phyloP scores from a whole-genome alignment of 1,140 invertebrate genomes.

The Brachionus angularis region DNA sequence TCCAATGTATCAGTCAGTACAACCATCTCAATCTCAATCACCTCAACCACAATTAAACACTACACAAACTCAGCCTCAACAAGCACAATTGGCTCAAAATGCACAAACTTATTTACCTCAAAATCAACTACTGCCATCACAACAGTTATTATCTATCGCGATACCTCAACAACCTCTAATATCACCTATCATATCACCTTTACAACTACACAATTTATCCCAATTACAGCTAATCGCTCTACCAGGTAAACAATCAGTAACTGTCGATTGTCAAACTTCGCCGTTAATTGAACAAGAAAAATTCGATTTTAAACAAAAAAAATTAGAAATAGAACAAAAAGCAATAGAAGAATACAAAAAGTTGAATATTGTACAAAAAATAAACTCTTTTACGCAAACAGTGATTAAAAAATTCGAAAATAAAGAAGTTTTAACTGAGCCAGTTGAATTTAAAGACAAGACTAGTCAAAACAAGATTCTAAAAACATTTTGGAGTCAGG shows the following conservation, averaged over 20 bases:
- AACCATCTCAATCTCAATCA: conserved; percentile 49
- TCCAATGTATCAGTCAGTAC: conserved; percentile 24
- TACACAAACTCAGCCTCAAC: too few relatives aligned
- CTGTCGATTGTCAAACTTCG: conserved; percentile 40
- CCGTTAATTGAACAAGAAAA: neutral
- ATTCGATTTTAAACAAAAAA: neutral
- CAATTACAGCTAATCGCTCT: conserved; percentile 19
- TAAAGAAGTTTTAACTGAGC: neutral
- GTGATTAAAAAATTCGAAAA: neutral
- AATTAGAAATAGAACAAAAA: neutral
- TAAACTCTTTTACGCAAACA: neutral
- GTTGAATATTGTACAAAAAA: neutral
- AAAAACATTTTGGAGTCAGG: too few relatives aligned
- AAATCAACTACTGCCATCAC: conserved; percentile 46
- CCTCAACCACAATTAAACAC: conserved; percentile 49
- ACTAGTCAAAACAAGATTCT: neutral
- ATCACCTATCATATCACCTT: neutral
- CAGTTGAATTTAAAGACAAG: neutral
- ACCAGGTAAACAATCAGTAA: conserved; percentile 27
- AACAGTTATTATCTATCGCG: conserved; percentile 13
- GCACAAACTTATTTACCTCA: conserved; percentile 50
- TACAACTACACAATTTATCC: neutral
- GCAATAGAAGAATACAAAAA: neutral
- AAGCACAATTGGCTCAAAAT: conserved; percentile 38
- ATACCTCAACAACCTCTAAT: conserved; percentile 14